These are phyloP conservation scores for Apis dorsata DNA, from an alignment of 1,140 invertebrate genomes.

Conservation along the genomic window DNA sequence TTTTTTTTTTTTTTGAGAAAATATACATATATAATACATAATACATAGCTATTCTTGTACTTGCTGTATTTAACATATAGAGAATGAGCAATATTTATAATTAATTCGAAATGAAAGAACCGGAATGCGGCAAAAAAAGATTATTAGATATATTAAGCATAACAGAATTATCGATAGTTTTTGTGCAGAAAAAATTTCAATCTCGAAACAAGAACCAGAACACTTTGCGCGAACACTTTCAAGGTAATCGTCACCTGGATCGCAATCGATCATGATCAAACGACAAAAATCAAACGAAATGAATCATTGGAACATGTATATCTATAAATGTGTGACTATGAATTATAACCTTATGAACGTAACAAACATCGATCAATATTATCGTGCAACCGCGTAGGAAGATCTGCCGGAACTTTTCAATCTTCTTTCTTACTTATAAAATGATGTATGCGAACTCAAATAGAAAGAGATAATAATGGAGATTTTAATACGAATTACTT, in stretches of 20 bases:
- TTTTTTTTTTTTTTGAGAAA: too few relatives aligned
- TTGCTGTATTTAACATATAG: not conserved
- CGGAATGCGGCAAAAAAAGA: not conserved
- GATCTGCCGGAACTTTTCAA: conserved; percentile 21
- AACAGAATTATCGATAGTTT: not conserved
- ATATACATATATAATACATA: too few relatives aligned
- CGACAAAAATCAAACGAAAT: conserved; percentile 16
- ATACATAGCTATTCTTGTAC: too few relatives aligned
- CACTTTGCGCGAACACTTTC: not conserved
- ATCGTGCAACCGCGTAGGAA: conserved; percentile 39
- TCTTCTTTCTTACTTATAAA: not conserved
- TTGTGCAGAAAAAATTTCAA: not conserved
- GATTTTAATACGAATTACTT: too few relatives aligned
- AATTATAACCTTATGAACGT: conserved; percentile 34
- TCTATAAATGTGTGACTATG: conserved; percentile 19
- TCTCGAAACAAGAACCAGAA: not conserved
- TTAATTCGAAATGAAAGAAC: not conserved
- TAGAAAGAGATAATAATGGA: not conserved
- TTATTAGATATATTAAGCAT: not conserved
- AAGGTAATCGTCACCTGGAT: not conserved
- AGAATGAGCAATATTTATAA: not conserved
- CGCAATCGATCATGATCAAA: conserved; percentile 1
- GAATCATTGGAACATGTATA: not conserved
- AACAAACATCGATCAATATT: conserved; percentile 44
- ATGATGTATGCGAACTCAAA: not conserved